A percentile compares a stretch with the other conserved stretches of the same genome.
These are phyloP conservation scores for Pyxicephalus adspersus DNA, from an alignment of 2,113 vertebrate species.

Conservation along the genomic window DNA sequence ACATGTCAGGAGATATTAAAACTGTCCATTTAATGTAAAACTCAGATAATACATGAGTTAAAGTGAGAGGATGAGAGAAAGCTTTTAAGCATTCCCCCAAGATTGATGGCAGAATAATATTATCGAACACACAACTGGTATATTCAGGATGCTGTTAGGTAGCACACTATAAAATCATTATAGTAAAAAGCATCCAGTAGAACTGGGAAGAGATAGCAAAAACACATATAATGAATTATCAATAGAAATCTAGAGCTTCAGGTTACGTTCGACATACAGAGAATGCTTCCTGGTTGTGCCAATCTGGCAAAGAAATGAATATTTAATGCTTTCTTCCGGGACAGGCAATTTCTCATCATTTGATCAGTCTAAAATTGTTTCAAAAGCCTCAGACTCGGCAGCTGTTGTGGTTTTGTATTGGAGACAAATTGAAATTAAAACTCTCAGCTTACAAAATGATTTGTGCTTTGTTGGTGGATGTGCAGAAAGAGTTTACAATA, in stretches of 20 bases:
- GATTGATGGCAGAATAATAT: constrained; percentile 76
- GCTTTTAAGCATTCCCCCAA: constrained; percentile 83
- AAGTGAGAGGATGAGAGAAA: constrained; percentile 81
- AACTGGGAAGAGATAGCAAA: constrained; percentile 64
- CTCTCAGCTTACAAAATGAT: constrained; percentile 55
- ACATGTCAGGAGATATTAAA: constrained; percentile 80
- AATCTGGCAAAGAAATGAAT: constrained; percentile 68
- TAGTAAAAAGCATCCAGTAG: constrained; percentile 74
- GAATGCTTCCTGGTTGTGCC: constrained; percentile 75
- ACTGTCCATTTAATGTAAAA: constrained; percentile 84
- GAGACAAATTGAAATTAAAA: constrained; percentile 57
- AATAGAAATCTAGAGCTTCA: constrained; percentile 72
- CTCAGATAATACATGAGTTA: constrained; percentile 82
- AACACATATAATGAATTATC: constrained; percentile 79
- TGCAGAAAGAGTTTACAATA: constrained; percentile 21
- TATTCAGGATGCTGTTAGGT: constrained; percentile 74
- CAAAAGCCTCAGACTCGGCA: constrained; percentile 38
- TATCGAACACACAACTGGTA: constrained; percentile 72
- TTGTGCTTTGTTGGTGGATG: constrained; percentile 49
- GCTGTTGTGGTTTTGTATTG: constrained; percentile 53
- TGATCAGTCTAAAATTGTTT: constrained; percentile 54
- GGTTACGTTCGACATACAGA: constrained; percentile 71
- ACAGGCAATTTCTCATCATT: constrained; percentile 60
- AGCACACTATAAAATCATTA: constrained; percentile 75
- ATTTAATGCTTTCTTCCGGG: constrained; percentile 64